phyloP scores from a whole-genome alignment of 2,797 vertebrate genomes.

The Melanotaenia pygmaea region DNA sequence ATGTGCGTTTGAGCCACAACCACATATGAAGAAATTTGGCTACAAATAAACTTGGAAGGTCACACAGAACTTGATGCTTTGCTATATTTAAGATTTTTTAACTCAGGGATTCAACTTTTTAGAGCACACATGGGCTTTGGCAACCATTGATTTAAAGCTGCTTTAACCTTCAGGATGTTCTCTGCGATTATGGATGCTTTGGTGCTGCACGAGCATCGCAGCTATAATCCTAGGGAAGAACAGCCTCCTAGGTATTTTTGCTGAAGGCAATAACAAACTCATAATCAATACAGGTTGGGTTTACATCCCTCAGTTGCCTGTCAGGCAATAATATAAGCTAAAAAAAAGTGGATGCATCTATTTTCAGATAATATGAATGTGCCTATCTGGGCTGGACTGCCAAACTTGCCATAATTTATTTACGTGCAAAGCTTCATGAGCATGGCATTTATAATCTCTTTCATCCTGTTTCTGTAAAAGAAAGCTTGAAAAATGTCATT shows the following conservation, averaged over 20 bases:
- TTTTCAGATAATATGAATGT: constrained; percentile 31
- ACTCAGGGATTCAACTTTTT: constrained; percentile 29
- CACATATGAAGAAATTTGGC: no score
- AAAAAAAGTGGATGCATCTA: constrained; percentile 18
- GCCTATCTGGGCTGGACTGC: not conserved
- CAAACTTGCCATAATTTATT: constrained; percentile 21
- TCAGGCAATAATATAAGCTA: constrained; percentile 22
- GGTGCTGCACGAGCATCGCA: constrained; percentile 48
- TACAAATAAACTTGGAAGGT: no score
- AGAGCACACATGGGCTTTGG: constrained; percentile 15
- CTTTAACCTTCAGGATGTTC: constrained; percentile 58
- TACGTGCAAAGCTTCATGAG: not conserved
- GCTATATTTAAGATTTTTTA: constrained; percentile 14
- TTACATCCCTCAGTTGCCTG: constrained; percentile 45
- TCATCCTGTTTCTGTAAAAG: not conserved
- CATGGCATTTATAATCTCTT: not conserved
- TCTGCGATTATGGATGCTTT: constrained; percentile 52
- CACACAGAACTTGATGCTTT: no score
- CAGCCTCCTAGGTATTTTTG: constrained; percentile 59
- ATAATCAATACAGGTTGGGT: constrained; percentile 50
- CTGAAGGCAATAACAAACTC: constrained; percentile 56
- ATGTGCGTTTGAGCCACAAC: no score
- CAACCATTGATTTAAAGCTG: constrained; percentile 44
- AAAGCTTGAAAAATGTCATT: not conserved
- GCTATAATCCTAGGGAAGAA: constrained; percentile 58